Conservation (phyloP, 2,113 vertebrate species). For the Hemiprocne comata region DNA sequence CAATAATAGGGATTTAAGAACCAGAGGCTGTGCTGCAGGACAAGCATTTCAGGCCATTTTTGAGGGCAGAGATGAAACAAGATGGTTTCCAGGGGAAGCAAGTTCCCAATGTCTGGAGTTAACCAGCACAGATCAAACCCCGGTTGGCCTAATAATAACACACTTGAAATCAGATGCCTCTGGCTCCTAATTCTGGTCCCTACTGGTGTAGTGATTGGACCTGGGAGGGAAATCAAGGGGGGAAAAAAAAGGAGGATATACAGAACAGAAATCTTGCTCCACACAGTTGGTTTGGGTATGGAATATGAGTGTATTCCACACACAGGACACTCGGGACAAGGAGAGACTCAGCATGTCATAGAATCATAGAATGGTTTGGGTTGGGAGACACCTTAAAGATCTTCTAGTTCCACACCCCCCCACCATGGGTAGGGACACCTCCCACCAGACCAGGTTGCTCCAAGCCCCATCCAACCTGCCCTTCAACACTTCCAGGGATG, state of each 20-base stretch:
- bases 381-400: no score
- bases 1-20: neutral
- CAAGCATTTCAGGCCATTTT: neutral
- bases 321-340: accelerated
- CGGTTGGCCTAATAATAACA: neutral
- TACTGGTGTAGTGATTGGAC: accelerated
- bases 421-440: no score
- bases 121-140: neutral
- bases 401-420: no score
- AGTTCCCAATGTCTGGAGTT: neutral
- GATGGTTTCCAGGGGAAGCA: neutral
- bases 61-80: neutral
- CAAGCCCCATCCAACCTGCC: no score
- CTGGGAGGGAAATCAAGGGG: neutral
- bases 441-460: no score
- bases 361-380: no score
- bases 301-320: neutral
- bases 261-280: neutral
- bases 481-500: no score
- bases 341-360: neutral
- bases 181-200: neutral
- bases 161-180: neutral
- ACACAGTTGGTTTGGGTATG: neutral
- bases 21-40: neutral
- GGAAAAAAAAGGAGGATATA: neutral